A percentile compares a stretch with the other conserved stretches of the same genome.
Evolutionary conservation across 1,140 invertebrate species (phyloP).

Genomic region (Pogonognathellus flavescens): DNA sequence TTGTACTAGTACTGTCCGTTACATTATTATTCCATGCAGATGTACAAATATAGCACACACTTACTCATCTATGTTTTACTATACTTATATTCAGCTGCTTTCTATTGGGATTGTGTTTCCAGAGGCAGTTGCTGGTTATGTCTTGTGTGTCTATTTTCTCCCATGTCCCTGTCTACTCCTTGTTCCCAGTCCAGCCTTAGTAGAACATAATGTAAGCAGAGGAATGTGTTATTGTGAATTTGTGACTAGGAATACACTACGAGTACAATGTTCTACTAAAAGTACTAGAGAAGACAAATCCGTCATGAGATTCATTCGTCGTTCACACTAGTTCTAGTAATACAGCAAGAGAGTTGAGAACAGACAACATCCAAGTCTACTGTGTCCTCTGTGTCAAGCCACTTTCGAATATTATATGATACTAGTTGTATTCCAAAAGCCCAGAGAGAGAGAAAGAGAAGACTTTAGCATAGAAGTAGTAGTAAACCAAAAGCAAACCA

Average conservation of each 20-base stretch:
- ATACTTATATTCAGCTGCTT: neutral
- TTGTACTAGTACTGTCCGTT: too few relatives aligned
- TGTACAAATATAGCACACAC: too few relatives aligned
- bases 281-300: neutral
- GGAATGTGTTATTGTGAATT: constrained; percentile 23
- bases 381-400: neutral
- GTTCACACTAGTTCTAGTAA: too few relatives aligned
- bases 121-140: constrained; percentile 11
- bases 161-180: neutral
- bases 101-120: neutral
- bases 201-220: neutral
- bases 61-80: too few relatives aligned
- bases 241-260: neutral
- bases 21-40: too few relatives aligned
- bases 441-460: neutral
- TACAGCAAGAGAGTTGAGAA: neutral
- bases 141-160: neutral
- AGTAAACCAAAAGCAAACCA: constrained; percentile 9
- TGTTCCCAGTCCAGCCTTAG: neutral
- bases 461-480: neutral
- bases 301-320: constrained; percentile 3
- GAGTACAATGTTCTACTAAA: neutral
- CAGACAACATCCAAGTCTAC: neutral
- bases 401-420: neutral
- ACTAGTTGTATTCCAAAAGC: neutral